Conservation (phyloP, 2,113 vertebrate genomes). For the Stercorarius parasiticus region DNA sequence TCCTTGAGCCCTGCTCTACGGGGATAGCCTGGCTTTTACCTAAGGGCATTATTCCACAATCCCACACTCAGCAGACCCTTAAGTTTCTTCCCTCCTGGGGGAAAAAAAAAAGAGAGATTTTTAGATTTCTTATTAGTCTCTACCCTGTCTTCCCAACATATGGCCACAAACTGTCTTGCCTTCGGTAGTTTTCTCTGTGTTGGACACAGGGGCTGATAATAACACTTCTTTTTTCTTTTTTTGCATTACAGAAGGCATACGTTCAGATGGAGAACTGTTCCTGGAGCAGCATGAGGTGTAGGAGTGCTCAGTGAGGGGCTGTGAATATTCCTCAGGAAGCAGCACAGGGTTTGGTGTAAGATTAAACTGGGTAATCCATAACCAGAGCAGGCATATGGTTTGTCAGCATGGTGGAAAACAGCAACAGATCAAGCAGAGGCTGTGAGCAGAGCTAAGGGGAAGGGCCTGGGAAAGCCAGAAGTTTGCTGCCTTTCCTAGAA, state of each 20-base stretch:
- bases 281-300: background rate
- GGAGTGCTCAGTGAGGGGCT: background rate
- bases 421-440: background rate
- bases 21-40: background rate
- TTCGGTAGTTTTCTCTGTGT: background rate
- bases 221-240: background rate
- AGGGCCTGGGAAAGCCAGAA: background rate
- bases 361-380: background rate
- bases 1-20: background rate
- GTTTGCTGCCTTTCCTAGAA: background rate
- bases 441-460: background rate
- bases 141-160: background rate
- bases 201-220: background rate
- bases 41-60: background rate
- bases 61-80: background rate
- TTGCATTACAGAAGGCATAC: background rate
- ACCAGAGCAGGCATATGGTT: background rate
- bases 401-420: background rate
- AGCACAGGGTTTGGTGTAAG: background rate
- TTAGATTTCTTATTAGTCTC: background rate
- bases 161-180: background rate
- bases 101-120: background rate
- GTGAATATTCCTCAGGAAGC: background rate
- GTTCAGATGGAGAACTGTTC: background rate
- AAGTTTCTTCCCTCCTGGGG: background rate